Base-by-base conservation (phyloP, 2,888 invertebrate species). In the Invenusta paracnida region DNA sequence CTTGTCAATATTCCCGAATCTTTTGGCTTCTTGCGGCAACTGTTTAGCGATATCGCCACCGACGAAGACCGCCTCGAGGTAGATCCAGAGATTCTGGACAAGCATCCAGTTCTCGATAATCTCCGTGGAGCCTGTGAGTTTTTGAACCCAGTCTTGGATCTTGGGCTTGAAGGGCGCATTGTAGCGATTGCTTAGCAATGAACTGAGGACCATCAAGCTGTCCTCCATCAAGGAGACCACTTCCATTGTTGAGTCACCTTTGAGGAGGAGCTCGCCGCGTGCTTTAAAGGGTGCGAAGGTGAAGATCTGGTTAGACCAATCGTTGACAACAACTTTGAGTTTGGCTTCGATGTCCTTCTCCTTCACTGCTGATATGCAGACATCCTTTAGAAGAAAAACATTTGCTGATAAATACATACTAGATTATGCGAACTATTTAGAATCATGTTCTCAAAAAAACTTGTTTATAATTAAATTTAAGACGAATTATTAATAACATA, bases 31-130 rank as follows among this genome's bases (percentile, higher is more conserved):
- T 89, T 91, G 91, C 0, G 98, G 98, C 85, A 98, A 92, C 90
- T 98, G 98, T 90, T 97, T 98, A 29, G 98, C 98, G 89, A 98
- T 98, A 90, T 98, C 98, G 87, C 98, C 98, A 1, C 98, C 98
- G 0, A 98, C 97, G 91, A 98, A 98, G 0, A 98, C 98, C 0
- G 98, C 98, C 91, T 98, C 98, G 48, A 98, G 92, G 90, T 98
- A 98, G 0, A 98, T 97, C 98, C 98, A 98, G 94, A 98, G 95
- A 91, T 98, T 98, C 92, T 98, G 98, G 0, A 98, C 98, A 0
- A 97, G 93, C n/a, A 98, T 92, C 98, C 98, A 98, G 87, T 97
- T 93, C 91, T 98, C 98, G 86, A 98, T 93, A 89, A 98, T 96
- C 92, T 98, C 98, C 91, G 97, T 97, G 0, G 97, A 97, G 89